Evolutionary conservation across 2,797 vertebrate species (phyloP).

Genomic region (Acrossocheilus wenchowensis): DNA sequence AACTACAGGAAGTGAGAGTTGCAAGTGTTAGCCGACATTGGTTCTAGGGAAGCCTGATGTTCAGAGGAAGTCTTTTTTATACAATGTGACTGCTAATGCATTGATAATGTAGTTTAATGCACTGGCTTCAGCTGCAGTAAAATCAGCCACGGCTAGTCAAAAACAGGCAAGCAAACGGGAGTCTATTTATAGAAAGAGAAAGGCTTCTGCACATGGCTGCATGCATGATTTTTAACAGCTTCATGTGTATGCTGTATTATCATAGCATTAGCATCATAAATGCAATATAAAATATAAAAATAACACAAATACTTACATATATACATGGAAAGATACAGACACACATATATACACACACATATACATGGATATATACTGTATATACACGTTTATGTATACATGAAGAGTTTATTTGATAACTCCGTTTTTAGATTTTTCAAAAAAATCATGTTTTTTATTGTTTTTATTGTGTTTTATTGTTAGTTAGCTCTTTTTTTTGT

Average conservation of each 20-base stretch:
- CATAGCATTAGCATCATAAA: too few relatives aligned
- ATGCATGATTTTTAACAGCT: constrained; percentile 2
- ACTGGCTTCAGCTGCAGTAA: background rate
- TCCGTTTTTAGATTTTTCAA: too few relatives aligned
- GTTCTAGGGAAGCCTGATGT: background rate
- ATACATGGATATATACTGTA: too few relatives aligned
- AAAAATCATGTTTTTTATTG: too few relatives aligned
- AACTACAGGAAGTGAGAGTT: constrained; percentile 15
- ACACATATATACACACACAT: background rate
- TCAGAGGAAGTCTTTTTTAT: background rate
- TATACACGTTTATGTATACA: too few relatives aligned
- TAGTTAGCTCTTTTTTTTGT: too few relatives aligned
- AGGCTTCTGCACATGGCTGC: background rate
- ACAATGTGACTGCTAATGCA: constrained; percentile 8
- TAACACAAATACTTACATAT: background rate
- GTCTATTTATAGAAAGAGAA: background rate
- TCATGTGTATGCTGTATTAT: too few relatives aligned
- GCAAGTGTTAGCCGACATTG: background rate
- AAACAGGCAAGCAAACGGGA: background rate
- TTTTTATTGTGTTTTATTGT: too few relatives aligned
- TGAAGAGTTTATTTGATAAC: too few relatives aligned
- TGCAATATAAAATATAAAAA: background rate
- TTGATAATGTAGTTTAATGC: constrained; percentile 22
- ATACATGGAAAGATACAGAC: too few relatives aligned
- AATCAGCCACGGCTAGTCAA: constrained; percentile 3